Evolutionary conservation across 2,797 vertebrate species (phyloP).

Genomic region (Cynodonichthys magdalenae): DNA sequence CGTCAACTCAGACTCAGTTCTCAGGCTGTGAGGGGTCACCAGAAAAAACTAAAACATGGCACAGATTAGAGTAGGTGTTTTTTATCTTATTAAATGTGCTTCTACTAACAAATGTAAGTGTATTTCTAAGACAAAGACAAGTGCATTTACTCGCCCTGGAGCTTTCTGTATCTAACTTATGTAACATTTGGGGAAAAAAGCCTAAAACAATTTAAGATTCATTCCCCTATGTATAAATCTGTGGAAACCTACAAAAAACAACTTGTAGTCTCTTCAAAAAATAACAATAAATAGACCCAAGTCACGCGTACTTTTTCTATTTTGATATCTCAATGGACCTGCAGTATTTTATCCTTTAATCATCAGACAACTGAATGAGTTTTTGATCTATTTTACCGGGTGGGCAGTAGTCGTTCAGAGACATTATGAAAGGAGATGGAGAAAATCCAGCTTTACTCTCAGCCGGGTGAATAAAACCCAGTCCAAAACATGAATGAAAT

Average conservation of each 20-base stretch:
- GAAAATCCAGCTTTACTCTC: background rate
- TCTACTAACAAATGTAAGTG: background rate
- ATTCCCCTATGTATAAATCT: background rate
- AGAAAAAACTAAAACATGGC: conserved; percentile 4
- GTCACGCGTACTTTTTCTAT: background rate
- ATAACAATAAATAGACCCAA: background rate
- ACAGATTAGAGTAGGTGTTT: background rate
- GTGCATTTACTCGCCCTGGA: background rate
- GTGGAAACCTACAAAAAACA: background rate
- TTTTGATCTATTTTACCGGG: background rate
- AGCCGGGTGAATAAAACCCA: conserved; percentile 1
- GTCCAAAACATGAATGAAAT: conserved; percentile 2
- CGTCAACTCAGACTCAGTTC: conserved; percentile 27
- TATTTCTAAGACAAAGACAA: conserved; percentile 3
- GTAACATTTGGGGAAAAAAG: too few species aligned
- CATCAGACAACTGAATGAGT: conserved; percentile 9
- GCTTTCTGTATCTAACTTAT: background rate
- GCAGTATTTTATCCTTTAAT: background rate
- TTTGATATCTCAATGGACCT: background rate
- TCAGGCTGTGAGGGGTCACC: conserved; percentile 14
- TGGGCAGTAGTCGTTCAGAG: background rate
- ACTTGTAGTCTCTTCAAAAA: background rate
- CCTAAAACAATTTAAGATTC: background rate
- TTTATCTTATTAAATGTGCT: conserved; percentile 1
- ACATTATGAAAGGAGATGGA: conserved; percentile 4